A percentile compares a stretch with the other conserved stretches of the same genome.
phyloP scores from a whole-genome alignment of 2,797 vertebrate species.

The Acropternis orthonyx region DNA sequence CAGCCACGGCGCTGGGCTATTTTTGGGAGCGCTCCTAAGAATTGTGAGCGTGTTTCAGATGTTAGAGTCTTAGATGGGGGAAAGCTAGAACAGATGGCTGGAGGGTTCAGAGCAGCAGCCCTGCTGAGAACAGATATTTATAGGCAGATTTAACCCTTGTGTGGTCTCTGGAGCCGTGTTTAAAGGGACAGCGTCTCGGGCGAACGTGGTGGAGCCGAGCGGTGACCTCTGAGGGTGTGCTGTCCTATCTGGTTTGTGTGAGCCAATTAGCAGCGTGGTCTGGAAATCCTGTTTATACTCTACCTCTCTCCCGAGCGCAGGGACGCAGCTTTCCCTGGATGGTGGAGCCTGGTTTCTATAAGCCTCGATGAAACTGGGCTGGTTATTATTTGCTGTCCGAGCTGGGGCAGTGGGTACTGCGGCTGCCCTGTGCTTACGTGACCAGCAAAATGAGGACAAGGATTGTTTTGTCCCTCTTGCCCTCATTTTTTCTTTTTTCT shows the following conservation, averaged over 20 bases:
- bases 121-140: constrained; percentile 79
- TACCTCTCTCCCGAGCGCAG: neutral
- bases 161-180: constrained; percentile 25
- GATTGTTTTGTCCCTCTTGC: constrained; percentile 28
- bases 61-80: constrained; percentile 73
- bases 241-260: neutral
- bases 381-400: neutral
- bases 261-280: neutral
- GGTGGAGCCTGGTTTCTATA: neutral
- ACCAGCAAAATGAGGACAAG: constrained; percentile 12
- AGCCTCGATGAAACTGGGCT: neutral
- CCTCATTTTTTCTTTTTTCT: neutral
- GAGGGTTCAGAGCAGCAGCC: constrained; percentile 75
- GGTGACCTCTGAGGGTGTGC: neutral
- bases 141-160: constrained; percentile 76
- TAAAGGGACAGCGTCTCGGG: constrained; percentile 1
- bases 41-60: constrained; percentile 76
- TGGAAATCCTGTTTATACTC: neutral
- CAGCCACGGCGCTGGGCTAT: constrained; percentile 58
- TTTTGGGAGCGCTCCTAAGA: constrained; percentile 76
- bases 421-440: neutral
- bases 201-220: fast-evolving
- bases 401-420: neutral
- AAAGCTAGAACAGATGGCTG: constrained; percentile 79
- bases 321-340: neutral